Base-by-base conservation (phyloP, 2,888 invertebrate species). In the Phengaris alcon region DNA sequence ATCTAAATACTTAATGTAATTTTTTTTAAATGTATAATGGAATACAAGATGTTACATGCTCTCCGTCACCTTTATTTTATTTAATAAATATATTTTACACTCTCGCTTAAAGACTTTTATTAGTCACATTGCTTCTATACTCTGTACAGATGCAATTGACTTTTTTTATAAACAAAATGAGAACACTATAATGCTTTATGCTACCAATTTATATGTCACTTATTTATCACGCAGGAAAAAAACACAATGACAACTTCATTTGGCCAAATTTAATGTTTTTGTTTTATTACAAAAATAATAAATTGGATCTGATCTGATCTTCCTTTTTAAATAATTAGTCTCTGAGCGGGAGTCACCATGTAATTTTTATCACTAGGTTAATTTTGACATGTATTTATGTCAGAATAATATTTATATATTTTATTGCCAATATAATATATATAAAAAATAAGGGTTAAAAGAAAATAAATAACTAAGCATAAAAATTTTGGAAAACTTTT, bases 401-500 rank as follows among this genome's bases (percentile, higher is more conserved):
- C 68, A 69, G n/a, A 46, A n/a, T 1, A 46, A 48, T 46, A 48
- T 46, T n/a, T 48, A 48, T n/a, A 48, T n/a, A 68, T n/a, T 68
- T 68, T n/a, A 68, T 7, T 8, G 68, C n/a, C 46, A 68, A 68
- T 68, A 52, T 52, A 51, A 15, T 9, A 70, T 8, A 46, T 13
- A 68, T 3, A 48, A 6, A 74, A 59, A 64, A 75, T 74, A 76
- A 78, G 73, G 80, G 77, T 78, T 77, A 75, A 79, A 80, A 77
- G 81, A 82, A 84, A 81, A 82, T 83, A 85, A 89, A 89, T 88
- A 87, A 91, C 75, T 72, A 76, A 84, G 84, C 82, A 86, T 82
- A 85, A 83, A 85, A 86, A 87, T 87, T 89, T 86, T 84, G 83
- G 83, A 86, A 88, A 89, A 87, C 84, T 83, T 81, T 92, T 92